Conservation (phyloP, 1,140 invertebrate species). For the Ips typographus region DNA sequence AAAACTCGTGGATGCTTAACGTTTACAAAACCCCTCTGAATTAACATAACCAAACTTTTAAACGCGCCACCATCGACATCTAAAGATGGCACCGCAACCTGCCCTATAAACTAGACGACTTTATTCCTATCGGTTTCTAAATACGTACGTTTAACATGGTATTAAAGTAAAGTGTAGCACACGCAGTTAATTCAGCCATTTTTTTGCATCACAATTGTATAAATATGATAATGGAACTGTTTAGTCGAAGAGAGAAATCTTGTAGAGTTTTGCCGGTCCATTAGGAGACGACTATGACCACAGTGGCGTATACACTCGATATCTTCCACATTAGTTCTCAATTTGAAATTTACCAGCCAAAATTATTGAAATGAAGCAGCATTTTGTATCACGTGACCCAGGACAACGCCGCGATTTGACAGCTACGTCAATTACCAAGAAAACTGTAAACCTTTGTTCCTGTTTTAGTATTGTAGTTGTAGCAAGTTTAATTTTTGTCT, state of each 20-base stretch:
- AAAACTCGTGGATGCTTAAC: too few species aligned
- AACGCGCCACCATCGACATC: slow-evolving; percentile 12
- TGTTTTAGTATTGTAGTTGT: too few species aligned
- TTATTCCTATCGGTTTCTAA: slow-evolving; percentile 18
- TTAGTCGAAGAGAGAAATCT: slow-evolving; percentile 27
- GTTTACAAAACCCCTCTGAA: too few species aligned
- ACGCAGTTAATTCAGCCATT: slow-evolving; percentile 12
- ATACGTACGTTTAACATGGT: slow-evolving; percentile 16
- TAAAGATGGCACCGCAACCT: neutral
- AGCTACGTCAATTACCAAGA: too few species aligned
- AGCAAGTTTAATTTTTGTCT: too few species aligned
- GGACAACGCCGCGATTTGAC: too few species aligned
- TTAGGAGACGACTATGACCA: slow-evolving; percentile 22
- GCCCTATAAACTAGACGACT: slow-evolving; percentile 15
- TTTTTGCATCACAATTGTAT: slow-evolving; percentile 29
- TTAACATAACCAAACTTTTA: too few species aligned
- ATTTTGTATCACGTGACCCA: too few species aligned
- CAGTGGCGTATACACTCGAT: neutral
- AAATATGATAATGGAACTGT: slow-evolving; percentile 32
- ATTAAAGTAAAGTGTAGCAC: slow-evolving; percentile 28
- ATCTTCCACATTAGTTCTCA: neutral
- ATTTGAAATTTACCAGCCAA: too few species aligned
- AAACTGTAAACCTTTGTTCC: too few species aligned
- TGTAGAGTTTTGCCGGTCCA: slow-evolving; percentile 31
- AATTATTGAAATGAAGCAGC: too few species aligned